phyloP scores from a whole-genome alignment of 1,140 invertebrate species.

The Pteromalus puparum region DNA sequence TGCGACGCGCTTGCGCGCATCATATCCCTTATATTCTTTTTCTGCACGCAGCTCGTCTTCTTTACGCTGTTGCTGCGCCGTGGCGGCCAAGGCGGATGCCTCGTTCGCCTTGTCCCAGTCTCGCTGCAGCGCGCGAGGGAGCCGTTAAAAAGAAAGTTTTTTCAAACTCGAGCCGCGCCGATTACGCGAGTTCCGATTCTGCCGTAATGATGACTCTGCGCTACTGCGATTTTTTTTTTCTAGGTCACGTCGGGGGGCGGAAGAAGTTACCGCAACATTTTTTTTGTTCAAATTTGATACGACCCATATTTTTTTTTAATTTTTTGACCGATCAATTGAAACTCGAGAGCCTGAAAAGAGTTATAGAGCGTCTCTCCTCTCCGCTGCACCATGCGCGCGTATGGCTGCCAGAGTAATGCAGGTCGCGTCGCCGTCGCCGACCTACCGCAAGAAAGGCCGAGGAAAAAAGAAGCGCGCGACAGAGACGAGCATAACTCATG shows the following conservation, averaged over 20 bases:
- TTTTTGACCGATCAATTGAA: too few relatives aligned
- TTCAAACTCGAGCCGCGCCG: conserved; percentile 6
- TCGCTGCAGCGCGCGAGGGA: conserved; percentile 41
- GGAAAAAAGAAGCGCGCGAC: conserved; percentile 6
- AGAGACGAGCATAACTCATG: not conserved
- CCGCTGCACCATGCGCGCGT: too few relatives aligned
- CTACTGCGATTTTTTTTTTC: not conserved
- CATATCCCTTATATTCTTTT: conserved; percentile 7
- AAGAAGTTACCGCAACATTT: too few relatives aligned
- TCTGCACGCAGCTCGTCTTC: not conserved
- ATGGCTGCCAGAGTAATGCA: not conserved
- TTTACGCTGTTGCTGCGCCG: conserved; percentile 4
- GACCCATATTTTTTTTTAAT: too few relatives aligned
- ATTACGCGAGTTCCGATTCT: conserved; percentile 14
- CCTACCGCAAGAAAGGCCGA: conserved; percentile 19
- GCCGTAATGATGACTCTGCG: not conserved
- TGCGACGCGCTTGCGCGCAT: conserved; percentile 8
- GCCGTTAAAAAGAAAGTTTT: conserved; percentile 52
- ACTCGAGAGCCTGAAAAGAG: too few relatives aligned
- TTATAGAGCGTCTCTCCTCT: too few relatives aligned
- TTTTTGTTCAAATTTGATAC: too few relatives aligned
- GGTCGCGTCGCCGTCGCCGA: not conserved
- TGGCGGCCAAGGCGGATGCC: conserved; percentile 60
- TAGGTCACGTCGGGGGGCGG: not conserved
- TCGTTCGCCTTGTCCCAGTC: conserved; percentile 61